A percentile compares a stretch with the other conserved stretches of the same genome.
phyloP scores from a whole-genome alignment of 2,113 vertebrate genomes.

The Epinephelus fuscoguttatus region DNA sequence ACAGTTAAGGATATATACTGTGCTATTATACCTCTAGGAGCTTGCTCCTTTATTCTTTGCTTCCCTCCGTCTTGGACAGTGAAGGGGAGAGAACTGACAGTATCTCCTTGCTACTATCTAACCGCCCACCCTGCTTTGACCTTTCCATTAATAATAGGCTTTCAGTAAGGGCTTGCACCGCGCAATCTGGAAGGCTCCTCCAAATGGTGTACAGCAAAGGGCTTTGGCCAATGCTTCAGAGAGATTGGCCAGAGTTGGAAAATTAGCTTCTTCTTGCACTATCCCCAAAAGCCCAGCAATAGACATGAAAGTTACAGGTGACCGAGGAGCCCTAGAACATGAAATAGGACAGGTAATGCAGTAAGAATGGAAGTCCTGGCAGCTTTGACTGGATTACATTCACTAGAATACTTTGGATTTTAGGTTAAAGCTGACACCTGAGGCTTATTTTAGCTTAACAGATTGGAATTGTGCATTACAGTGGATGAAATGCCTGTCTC shows the following conservation, averaged over 20 bases:
- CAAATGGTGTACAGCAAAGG: constrained; percentile 64
- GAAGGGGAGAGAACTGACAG: constrained; percentile 52
- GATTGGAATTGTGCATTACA: neutral
- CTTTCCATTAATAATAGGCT: constrained; percentile 82
- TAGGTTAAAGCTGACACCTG: neutral
- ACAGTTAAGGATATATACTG: constrained; percentile 34
- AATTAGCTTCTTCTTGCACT: constrained; percentile 62
- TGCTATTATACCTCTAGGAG: constrained; percentile 31
- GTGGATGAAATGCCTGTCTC: neutral
- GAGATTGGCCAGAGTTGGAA: constrained; percentile 44
- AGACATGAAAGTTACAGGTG: constrained; percentile 33
- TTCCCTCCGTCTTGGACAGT: constrained; percentile 37
- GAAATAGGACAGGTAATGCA: constrained; percentile 8
- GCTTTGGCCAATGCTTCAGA: constrained; percentile 52
- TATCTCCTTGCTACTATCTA: constrained; percentile 63
- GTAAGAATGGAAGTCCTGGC: neutral
- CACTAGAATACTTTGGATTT: neutral
- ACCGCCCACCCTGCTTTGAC: constrained; percentile 75
- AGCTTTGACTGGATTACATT: constrained; percentile 11
- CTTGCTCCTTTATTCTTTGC: constrained; percentile 55
- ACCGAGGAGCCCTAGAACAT: constrained; percentile 23
- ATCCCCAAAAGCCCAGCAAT: constrained; percentile 40
- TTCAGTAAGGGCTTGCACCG: constrained; percentile 57
- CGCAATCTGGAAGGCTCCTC: constrained; percentile 47
- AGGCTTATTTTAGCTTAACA: neutral